Base-by-base conservation (phyloP, 2,888 invertebrate genomes). In the Drosophila hamatofila region DNA sequence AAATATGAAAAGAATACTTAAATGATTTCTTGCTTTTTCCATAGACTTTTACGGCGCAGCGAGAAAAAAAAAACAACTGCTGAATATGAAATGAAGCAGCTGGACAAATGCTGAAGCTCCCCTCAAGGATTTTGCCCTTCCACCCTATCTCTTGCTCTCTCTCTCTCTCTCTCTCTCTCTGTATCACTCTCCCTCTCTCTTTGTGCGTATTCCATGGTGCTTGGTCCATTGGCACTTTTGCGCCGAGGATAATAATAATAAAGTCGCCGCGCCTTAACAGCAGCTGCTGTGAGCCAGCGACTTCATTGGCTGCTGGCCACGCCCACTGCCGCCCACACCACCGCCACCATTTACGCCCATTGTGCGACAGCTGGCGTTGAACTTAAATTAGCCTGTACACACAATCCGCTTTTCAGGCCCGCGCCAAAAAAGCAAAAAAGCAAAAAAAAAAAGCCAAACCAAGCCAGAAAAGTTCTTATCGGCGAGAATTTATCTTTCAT, bases 41-140 rank as follows among this genome's bases (percentile, higher is more conserved):
- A 44, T 44, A 72, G 71, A 52, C 56, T 56, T 63, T 44, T 64
- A 62, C 71, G 66, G 76, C 49, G n/a, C 6, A 33, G 5, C 14
- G 66, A 68, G 79, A 82, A 79, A 72, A 78, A 77, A 72, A 3
- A 37, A n/a, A 75, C 39, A 54, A 37, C 83, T 81, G 58, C 72
- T 90, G 88, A 88, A 88, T 88, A 89, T 89, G 76, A 89, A 89
- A 90, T 90, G 89, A 89, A 78, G 83, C 88, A 89, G 87, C 88
- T 90, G 88, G 78, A 83, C 87, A 54, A 54, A 54, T 39, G 54
- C 14, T 37, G 30, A 12, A 48, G 48, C 27, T 48, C 2, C 48
- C 23, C 25, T 25, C 25, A 46, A n/a, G 27, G n/a, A 27, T n/a
- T n/a, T 25, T 4, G 0, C 25, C 5, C 27, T 0, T 2, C 6